A percentile compares a stretch with the other conserved stretches of the same genome.
These are phyloP conservation scores for Sebastes umbrosus DNA, from an alignment of 2,797 vertebrate genomes.

Conservation along the genomic window DNA sequence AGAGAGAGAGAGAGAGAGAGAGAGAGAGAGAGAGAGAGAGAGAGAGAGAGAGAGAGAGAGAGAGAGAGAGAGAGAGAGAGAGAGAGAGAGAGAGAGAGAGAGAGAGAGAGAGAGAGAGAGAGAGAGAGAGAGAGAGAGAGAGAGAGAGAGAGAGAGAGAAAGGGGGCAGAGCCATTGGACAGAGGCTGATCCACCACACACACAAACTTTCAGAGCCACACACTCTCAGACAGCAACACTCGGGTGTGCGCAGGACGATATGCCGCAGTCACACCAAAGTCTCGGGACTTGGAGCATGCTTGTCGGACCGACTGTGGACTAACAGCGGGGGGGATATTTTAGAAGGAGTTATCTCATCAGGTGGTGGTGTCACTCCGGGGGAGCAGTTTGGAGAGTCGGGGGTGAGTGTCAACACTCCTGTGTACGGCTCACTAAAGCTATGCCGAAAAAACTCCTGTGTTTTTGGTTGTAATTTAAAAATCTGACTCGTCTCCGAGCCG, in stretches of 20 bases:
- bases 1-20: neutral
- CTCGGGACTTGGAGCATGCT: slow-evolving; percentile 27
- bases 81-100: neutral
- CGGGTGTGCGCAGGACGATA: slow-evolving; percentile 47
- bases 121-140: neutral
- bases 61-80: neutral
- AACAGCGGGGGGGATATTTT: slow-evolving; percentile 35
- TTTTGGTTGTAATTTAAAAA: slow-evolving; percentile 45
- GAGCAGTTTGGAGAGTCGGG: slow-evolving; percentile 34
- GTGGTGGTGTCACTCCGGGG: slow-evolving; percentile 49
- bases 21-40: neutral
- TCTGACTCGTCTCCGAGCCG: slow-evolving; percentile 44
- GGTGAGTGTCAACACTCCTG: slow-evolving; percentile 63
- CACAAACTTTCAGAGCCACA: slow-evolving; percentile 47
- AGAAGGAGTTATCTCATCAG: slow-evolving; percentile 40
- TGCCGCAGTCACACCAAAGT: slow-evolving; percentile 52
- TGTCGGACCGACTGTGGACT: slow-evolving; percentile 49
- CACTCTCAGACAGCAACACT: slow-evolving; percentile 47
- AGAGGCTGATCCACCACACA: slow-evolving; percentile 51
- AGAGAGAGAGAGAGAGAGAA: neutral
- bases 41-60: neutral
- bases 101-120: neutral
- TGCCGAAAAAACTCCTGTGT: slow-evolving; percentile 1
- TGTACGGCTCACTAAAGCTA: neutral
- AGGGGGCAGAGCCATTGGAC: slow-evolving; percentile 53